Base-by-base conservation (phyloP, 2,888 invertebrate species). In the Dascillus cervinus region DNA sequence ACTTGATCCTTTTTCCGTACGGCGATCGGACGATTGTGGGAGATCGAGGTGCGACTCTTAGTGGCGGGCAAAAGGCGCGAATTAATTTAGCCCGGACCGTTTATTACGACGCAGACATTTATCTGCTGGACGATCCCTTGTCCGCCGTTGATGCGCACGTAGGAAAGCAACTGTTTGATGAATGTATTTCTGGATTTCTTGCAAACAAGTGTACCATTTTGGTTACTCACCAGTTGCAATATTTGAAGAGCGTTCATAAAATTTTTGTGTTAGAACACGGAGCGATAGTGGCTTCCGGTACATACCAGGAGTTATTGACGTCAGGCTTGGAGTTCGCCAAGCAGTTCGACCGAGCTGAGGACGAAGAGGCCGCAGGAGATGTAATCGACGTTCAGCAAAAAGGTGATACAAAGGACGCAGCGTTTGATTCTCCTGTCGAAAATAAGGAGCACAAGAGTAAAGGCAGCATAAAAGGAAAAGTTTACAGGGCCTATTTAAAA, bases 71-170 rank as follows among this genome's bases (percentile, higher is more conserved):
- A 58, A 79, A 84, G 41, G 89, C 90, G 0, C 73, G 91, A 43
- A 81, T 92, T 32, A 85, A 83, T 28, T 71, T 92, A 24, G 88
- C 86, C 0, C 74, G 90, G 40, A 80, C 87, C 0, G 75, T 89
- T 2, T 90, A 89, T 62, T 77, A 79, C 20, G 76, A 86, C 34
- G 78, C 85, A 0, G 84, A 87, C 41, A 79, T 90, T 37, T 90
- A 87, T 55, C 63, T 91, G 5, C 65, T 91, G 28, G 91, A 91
- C 59, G 90, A 91, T 65, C 90, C 90, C 0, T 66, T 91, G 9
- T 81, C 86, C 42, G 90, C 90, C 0, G 90, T 91, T 6, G 91
- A 91, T 65, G 75, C 87, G 0, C 82, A 84, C 56, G 90, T 91
- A 1, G 86, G 87, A 1, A 75, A 82, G 1, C 84, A 87, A 62